Conservation (phyloP, 2,113 vertebrate species). For the Etheostoma spectabile region DNA sequence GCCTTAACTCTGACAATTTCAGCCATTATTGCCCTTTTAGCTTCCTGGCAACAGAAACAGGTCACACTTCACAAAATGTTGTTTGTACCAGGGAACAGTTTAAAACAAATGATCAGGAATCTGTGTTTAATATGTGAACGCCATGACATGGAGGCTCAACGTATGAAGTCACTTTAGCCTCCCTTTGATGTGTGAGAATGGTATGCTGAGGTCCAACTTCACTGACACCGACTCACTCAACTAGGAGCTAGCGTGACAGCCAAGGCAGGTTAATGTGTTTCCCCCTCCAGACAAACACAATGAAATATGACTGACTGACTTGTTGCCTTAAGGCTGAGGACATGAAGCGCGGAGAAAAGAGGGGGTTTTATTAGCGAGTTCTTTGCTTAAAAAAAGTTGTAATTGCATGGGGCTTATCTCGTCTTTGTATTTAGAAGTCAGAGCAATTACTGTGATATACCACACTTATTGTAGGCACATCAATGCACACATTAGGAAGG, state of each 20-base stretch:
- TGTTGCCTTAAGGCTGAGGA: constrained; percentile 47
- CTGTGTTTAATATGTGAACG: constrained; percentile 4
- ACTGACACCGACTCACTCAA: constrained; percentile 58
- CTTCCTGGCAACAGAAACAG: constrained; percentile 4
- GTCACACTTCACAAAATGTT: neutral
- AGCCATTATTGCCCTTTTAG: neutral
- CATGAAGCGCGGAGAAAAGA: constrained; percentile 28
- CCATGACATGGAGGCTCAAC: neutral
- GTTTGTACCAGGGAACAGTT: neutral
- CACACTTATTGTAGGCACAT: constrained; percentile 8
- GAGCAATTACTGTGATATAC: constrained; percentile 28
- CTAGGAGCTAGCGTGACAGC: constrained; percentile 74
- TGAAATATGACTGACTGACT: constrained; percentile 65
- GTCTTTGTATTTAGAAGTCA: constrained; percentile 39
- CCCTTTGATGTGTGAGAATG: constrained; percentile 68
- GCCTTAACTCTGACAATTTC: neutral
- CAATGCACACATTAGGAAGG: constrained; percentile 15
- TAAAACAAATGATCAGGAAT: neutral
- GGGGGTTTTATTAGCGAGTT: constrained; percentile 26
- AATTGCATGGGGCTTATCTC: constrained; percentile 40
- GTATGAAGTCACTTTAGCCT: constrained; percentile 62
- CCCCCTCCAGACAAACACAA: constrained; percentile 55
- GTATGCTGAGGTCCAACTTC: constrained; percentile 61
- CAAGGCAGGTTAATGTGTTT: constrained; percentile 70
- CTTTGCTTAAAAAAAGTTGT: neutral